These are phyloP conservation scores for Agapornis canus DNA, from an alignment of 2,797 vertebrate genomes.

Conservation along the genomic window DNA sequence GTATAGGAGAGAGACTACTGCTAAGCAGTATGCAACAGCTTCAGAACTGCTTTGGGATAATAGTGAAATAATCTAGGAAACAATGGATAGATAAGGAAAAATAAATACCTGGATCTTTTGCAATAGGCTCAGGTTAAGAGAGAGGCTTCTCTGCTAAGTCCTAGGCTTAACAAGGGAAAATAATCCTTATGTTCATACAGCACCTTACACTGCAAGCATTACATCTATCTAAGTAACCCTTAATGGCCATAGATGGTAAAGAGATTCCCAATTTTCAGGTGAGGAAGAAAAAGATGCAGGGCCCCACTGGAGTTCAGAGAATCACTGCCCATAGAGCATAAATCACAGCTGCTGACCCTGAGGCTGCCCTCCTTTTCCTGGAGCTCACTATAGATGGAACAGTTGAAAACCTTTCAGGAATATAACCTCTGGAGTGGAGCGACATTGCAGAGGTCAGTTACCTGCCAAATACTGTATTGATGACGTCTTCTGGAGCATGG, in stretches of 20 bases:
- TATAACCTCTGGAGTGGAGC: not conserved
- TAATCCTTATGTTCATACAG: not conserved
- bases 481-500: not conserved
- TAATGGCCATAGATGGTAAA: not conserved
- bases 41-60: conserved; percentile 5
- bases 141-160: not conserved
- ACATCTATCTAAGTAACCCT: not conserved
- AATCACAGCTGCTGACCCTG: not conserved
- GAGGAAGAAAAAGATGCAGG: not conserved
- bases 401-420: not conserved
- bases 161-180: not conserved
- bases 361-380: not conserved
- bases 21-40: not conserved
- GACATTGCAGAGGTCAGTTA: not conserved
- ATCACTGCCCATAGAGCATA: not conserved
- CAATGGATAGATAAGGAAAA: not conserved
- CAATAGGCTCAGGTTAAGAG: not conserved
- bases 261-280: not conserved
- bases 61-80: conserved; percentile 15
- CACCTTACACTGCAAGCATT: not conserved
- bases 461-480: not conserved
- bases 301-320: not conserved
- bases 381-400: not conserved
- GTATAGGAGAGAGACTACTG: not conserved
- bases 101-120: not conserved